These are phyloP conservation scores for Cremastobaeus sp. DNA, from an alignment of 2,888 invertebrate species.

Conservation along the genomic window DNA sequence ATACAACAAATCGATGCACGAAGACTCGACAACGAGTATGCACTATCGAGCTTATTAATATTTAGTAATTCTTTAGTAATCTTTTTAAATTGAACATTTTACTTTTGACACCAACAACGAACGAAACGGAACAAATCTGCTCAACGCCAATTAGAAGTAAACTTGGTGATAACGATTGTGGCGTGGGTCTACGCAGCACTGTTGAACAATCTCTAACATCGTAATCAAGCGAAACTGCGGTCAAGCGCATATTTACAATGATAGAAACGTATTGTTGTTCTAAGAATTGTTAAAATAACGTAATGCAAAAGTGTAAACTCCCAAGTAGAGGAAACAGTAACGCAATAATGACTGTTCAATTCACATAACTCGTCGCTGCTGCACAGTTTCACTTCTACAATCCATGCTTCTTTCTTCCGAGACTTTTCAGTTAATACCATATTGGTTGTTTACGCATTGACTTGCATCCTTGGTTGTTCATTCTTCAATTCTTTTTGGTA, in stretches of 20 bases:
- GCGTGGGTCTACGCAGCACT: slow-evolving; percentile 23
- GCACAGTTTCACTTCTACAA: slow-evolving; percentile 37
- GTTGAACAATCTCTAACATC: slow-evolving; percentile 32
- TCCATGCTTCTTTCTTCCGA: slow-evolving; percentile 18
- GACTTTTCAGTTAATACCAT: slow-evolving; percentile 32
- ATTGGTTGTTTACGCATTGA: slow-evolving; percentile 15
- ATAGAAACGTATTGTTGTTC: slow-evolving; percentile 42
- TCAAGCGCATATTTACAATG: slow-evolving; percentile 52
- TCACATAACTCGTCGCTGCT: slow-evolving; percentile 59
- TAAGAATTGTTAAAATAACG: slow-evolving; percentile 35
- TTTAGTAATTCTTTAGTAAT: slow-evolving; percentile 9
- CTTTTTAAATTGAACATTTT: neutral
- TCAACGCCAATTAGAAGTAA: slow-evolving; percentile 17
- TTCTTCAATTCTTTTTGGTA: slow-evolving; percentile 61
- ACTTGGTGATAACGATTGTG: slow-evolving; percentile 22
- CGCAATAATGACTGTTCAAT: slow-evolving; percentile 66
- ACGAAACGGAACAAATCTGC: slow-evolving; percentile 10
- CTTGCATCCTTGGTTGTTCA: slow-evolving; percentile 10
- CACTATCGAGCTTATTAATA: slow-evolving; percentile 34
- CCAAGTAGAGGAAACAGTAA: slow-evolving; percentile 37
- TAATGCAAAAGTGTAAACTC: slow-evolving; percentile 45
- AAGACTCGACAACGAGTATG: slow-evolving; percentile 27
- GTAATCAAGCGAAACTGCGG: slow-evolving; percentile 52
- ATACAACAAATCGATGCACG: slow-evolving; percentile 47
- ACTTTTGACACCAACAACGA: slow-evolving; percentile 28